Evolutionary conservation across 2,888 invertebrate genomes (phyloP).

Genomic region (Sialis lutaria): DNA sequence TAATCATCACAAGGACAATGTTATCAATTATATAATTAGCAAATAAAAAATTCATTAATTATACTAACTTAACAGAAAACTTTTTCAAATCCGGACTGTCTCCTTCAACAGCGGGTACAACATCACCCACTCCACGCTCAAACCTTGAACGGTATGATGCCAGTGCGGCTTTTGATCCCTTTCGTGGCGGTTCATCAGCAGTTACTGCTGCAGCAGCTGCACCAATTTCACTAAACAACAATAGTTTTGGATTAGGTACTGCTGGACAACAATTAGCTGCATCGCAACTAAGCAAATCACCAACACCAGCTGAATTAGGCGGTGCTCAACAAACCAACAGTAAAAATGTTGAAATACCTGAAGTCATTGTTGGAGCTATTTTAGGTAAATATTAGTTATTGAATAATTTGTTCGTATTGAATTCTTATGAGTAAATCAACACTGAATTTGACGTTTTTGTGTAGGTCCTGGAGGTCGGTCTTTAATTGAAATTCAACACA

Average conservation of each 20-base stretch:
- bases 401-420: no score
- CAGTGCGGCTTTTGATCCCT: constrained; percentile 37
- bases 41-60: no score
- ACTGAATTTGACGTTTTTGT: constrained; percentile 1
- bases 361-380: constrained; percentile 93
- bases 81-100: no score
- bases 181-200: constrained; percentile 53
- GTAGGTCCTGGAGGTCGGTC: constrained; percentile 84
- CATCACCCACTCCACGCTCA: constrained; percentile 46
- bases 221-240: constrained; percentile 67
- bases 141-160: constrained; percentile 56
- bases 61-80: no score
- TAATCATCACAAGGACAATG: no score
- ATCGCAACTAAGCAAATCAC: constrained; percentile 64
- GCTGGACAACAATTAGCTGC: constrained; percentile 41
- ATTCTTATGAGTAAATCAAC: no score
- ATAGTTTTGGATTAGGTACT: constrained; percentile 74
- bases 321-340: constrained; percentile 51
- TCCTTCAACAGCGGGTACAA: constrained; percentile 28
- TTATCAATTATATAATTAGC: no score
- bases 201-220: constrained; percentile 53
- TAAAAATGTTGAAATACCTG: constrained; percentile 87
- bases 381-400: constrained; percentile 42
- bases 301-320: constrained; percentile 57
- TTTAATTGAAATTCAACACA: constrained; percentile 92